Base-by-base conservation (phyloP, 2,113 vertebrate genomes). In the Oryzias melastigma region DNA sequence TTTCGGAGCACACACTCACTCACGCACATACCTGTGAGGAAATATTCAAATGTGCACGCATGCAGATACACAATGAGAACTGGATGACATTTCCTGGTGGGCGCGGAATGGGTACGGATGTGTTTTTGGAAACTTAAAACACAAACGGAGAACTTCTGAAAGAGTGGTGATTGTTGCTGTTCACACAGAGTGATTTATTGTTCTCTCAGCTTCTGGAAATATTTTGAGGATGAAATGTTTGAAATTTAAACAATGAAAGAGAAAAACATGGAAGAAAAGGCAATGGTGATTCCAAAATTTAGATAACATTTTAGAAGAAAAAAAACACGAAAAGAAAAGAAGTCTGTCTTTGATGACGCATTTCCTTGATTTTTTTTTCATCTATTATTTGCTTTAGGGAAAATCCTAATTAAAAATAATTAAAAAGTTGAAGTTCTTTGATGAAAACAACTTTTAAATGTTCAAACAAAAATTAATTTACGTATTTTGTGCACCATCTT, bases 11-110 rank as follows among this genome's bases (percentile, higher is more conserved):
- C 61, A 58, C 67, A 49, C 80, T 50, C 80, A 85, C 78, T 1
- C 62, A 41, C 52, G 24, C 52, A 35, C 35, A 62, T 78, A 83
- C 81, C 81, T 83, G 76, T 14, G 10, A 77, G 62, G 65, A 68
- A 42, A 51, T 46, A 58, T 47, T 43, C 17, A 41, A 15, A 8
- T 0, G 22, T 5, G 42, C n/a, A 50, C 50, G 58, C 68, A 60
- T 15, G 43, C 24, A 46, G 24, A 62, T 48, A 46, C 51, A 49
- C 65, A 67, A 62, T 52, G 62, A 60, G 29, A 50, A 52, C 42
- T 56, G 77, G 68, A 54, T 74, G 80, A 78, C 48, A 78, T 50
- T 44, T 83, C 75, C 58, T 62, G n/a, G 35, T 65, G 40, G 49
- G 73, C 61, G 25, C 61, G 71, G 27, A 47, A 29, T 53, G 59